Percentiles rank a stretch among this genome's conserved stretches.
Evolutionary conservation across 1,140 invertebrate species (phyloP).

Genomic region (Macrobrachium rosenbergii): DNA sequence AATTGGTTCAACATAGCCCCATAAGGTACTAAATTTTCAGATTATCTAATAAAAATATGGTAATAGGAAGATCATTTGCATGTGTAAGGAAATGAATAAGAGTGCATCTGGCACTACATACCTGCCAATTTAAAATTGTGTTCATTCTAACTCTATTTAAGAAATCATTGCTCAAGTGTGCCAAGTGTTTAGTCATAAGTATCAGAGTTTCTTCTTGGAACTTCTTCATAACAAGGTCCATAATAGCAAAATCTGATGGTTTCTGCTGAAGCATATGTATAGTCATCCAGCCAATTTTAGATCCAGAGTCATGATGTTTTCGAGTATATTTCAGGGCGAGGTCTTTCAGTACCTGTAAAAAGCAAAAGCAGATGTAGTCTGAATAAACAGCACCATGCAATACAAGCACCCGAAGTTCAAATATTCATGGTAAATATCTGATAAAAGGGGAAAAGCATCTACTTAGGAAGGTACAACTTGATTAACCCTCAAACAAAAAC

Average conservation of each 20-base stretch:
- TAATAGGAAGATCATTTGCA: background rate
- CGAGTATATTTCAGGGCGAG: constrained; percentile 46
- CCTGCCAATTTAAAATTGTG: constrained; percentile 51
- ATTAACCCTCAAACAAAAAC: too few relatives aligned
- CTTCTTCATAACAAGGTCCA: constrained; percentile 43
- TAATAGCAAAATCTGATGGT: constrained; percentile 43
- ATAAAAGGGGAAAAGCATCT: too few relatives aligned
- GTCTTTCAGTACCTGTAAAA: constrained; percentile 42
- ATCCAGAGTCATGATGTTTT: constrained; percentile 45
- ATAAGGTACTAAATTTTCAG: background rate
- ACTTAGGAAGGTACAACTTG: too few relatives aligned
- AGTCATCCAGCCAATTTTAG: constrained; percentile 35
- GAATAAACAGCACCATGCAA: too few relatives aligned
- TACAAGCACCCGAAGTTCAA: too few relatives aligned
- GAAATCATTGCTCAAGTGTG: constrained; percentile 42
- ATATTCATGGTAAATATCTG: too few relatives aligned
- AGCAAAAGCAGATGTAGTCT: background rate
- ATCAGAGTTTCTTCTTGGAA: constrained; percentile 44
- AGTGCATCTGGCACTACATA: background rate
- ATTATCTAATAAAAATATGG: background rate
- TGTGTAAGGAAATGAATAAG: background rate
- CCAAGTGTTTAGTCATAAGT: constrained; percentile 37
- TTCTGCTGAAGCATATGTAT: constrained; percentile 4
- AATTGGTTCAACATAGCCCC: too few relatives aligned
- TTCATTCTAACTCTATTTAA: constrained; percentile 53